Conservation (phyloP, 1,140 invertebrate species). For the Semibalanus balanoides region DNA sequence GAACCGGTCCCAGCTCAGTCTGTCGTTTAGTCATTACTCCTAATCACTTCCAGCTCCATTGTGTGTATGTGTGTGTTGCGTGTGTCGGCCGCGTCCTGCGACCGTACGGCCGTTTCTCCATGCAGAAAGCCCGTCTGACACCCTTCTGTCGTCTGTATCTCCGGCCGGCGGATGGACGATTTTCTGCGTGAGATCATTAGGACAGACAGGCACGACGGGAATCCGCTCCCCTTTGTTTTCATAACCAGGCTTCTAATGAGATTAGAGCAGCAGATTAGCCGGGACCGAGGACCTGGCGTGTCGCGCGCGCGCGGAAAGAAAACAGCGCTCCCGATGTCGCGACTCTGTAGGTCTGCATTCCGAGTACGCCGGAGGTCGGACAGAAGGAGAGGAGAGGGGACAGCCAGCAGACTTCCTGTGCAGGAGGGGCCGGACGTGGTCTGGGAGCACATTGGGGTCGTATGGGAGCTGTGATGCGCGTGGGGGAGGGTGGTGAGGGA, state of each 20-base stretch:
- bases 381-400: neutral
- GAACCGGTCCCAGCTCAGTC: too few species aligned
- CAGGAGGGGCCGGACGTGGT: too few species aligned
- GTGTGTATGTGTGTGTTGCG: too few species aligned
- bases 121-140: neutral
- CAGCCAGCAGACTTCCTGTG: neutral
- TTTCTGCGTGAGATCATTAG: neutral
- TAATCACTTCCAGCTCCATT: too few species aligned
- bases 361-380: too few species aligned
- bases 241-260: neutral
- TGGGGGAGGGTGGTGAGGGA: too few species aligned
- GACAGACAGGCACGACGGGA: neutral
- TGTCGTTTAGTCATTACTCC: too few species aligned
- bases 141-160: neutral
- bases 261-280: neutral
- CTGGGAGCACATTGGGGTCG: too few species aligned
- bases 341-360: neutral
- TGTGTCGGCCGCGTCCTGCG: too few species aligned
- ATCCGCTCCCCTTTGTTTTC: slow-evolving; percentile 1
- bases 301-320: neutral
- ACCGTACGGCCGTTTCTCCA: too few species aligned
- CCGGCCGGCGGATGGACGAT: neutral
- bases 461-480: too few species aligned
- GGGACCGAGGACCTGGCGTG: neutral
- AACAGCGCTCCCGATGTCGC: neutral